These are phyloP conservation scores for Odontocolon sp. DNA, from an alignment of 2,888 invertebrate genomes.

Conservation along the genomic window DNA sequence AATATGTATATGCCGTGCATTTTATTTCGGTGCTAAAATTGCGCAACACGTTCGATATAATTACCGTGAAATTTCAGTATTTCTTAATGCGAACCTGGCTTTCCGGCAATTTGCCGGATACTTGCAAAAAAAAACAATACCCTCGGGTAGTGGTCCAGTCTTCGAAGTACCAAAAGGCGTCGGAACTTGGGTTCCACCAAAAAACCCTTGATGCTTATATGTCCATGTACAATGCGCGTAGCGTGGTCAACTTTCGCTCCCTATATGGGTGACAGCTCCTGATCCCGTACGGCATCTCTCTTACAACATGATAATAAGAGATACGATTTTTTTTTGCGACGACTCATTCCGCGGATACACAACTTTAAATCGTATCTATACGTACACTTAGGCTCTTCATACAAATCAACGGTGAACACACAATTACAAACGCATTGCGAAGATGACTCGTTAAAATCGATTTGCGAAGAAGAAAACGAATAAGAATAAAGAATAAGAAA, in stretches of 20 bases:
- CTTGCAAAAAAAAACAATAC: conserved; percentile 13
- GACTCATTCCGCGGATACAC: conserved; percentile 41
- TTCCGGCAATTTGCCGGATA: no score
- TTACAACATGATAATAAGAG: conserved; percentile 54
- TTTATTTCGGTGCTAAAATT: no score
- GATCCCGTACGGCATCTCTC: conserved; percentile 52
- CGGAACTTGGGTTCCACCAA: conserved; percentile 52
- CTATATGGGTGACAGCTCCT: conserved; percentile 77
- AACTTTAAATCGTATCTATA: conserved; percentile 7
- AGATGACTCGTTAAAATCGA: conserved; percentile 19
- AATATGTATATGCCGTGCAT: no score
- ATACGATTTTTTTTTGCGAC: conserved; percentile 31
- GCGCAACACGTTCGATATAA: no score
- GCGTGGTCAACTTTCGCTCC: conserved; percentile 79
- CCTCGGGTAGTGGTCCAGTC: not conserved
- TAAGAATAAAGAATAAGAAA: not conserved
- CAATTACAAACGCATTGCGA: conserved; percentile 13
- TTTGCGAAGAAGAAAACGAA: conserved; percentile 15
- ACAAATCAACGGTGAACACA: conserved; percentile 17
- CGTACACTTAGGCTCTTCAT: not conserved
- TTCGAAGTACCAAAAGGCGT: conserved; percentile 21
- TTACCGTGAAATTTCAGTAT: no score
- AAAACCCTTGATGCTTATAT: conserved; percentile 64
- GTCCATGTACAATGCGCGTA: conserved; percentile 57
- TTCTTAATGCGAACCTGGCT: not conserved